Evolutionary conservation across 2,113 vertebrate species (phyloP).

Genomic region (Podiceps cristatus): DNA sequence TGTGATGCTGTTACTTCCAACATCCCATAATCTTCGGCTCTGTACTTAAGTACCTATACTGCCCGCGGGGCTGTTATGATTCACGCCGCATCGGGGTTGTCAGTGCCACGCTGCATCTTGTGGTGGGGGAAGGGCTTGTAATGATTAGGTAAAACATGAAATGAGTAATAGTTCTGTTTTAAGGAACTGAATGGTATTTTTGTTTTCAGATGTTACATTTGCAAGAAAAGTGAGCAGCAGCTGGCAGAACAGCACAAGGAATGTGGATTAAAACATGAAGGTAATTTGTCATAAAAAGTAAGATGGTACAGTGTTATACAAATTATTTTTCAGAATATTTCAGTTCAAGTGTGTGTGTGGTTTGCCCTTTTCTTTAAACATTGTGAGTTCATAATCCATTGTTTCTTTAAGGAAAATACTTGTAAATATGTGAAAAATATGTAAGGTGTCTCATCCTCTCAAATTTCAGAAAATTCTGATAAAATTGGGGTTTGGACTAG

Average conservation of each 20-base stretch:
- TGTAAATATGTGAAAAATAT: background rate
- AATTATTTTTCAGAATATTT: background rate
- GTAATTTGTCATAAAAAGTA: constrained; percentile 28
- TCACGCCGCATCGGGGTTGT: background rate
- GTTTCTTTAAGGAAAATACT: background rate
- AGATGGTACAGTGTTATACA: background rate
- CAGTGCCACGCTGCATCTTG: background rate
- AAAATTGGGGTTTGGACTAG: no score
- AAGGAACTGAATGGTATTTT: background rate
- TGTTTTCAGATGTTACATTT: constrained; percentile 76
- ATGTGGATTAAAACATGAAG: constrained; percentile 58
- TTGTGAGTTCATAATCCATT: background rate
- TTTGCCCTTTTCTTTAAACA: background rate
- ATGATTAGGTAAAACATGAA: background rate
- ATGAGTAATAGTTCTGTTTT: background rate
- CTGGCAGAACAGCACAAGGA: constrained; percentile 68
- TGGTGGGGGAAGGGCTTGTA: background rate
- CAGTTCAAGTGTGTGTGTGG: background rate
- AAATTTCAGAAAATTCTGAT: background rate
- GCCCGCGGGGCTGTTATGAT: background rate
- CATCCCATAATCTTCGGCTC: background rate
- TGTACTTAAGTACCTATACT: background rate
- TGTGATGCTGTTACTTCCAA: background rate
- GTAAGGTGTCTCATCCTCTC: background rate
- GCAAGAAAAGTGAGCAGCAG: constrained; percentile 73